These are phyloP conservation scores for Macrotus californicus DNA, from an alignment of 2,113 vertebrate species.

Conservation along the genomic window DNA sequence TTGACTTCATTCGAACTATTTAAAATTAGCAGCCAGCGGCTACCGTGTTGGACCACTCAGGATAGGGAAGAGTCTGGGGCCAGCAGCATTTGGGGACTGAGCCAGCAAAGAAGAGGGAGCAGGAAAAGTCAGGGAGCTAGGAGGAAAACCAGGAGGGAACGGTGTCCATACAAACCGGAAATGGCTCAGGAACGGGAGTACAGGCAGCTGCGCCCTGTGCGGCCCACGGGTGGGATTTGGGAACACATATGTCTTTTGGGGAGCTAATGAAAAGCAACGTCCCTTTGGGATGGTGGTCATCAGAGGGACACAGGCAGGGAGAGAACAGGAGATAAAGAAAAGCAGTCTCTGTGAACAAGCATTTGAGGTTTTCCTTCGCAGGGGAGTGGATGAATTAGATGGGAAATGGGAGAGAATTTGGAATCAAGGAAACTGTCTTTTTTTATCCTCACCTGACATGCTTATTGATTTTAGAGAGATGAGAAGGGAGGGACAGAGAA, in stretches of 20 bases:
- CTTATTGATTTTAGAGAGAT: no score
- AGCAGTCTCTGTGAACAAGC: not conserved
- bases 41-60: not conserved
- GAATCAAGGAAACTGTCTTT: constrained; percentile 6
- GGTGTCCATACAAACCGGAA: not conserved
- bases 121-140: not conserved
- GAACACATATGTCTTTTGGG: not conserved
- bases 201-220: not conserved
- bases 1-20: not conserved
- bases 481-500: no score
- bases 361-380: not conserved
- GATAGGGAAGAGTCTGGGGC: not conserved
- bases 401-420: not conserved
- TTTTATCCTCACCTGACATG: no score
- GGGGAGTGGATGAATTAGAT: not conserved
- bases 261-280: not conserved
- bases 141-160: not conserved
- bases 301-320: not conserved
- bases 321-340: not conserved
- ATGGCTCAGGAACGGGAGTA: not conserved
- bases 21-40: not conserved
- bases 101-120: not conserved
- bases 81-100: not conserved
- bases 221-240: not conserved
- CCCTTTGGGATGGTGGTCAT: not conserved